Percentiles rank a stretch among this genome's conserved stretches.
Conservation (phyloP, 2,113 vertebrate genomes). For the Pungitius pungitius region DNA sequence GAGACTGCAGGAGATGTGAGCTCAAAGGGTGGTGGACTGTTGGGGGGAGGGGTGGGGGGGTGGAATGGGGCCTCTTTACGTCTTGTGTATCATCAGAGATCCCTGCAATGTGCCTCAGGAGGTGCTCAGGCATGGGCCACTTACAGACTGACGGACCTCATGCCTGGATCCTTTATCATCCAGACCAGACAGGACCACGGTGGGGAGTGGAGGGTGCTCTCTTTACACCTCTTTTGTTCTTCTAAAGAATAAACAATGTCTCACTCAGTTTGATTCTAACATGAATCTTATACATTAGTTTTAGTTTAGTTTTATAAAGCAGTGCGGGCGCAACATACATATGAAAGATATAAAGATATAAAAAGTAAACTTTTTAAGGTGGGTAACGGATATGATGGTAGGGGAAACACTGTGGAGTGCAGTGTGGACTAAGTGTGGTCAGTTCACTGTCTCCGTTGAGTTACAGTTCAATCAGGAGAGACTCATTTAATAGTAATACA, state of each 20-base stretch:
- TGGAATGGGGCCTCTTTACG: slow-evolving; percentile 21
- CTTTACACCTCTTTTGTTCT: slow-evolving; percentile 14
- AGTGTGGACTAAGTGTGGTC: too few species aligned
- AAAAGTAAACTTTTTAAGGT: too few species aligned
- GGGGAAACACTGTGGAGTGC: too few species aligned
- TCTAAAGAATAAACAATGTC: slow-evolving; percentile 8
- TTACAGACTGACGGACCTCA: slow-evolving; percentile 64
- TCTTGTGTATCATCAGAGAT: slow-evolving; percentile 52
- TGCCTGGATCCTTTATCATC: slow-evolving; percentile 65
- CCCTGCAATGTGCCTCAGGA: slow-evolving; percentile 51
- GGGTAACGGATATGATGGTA: too few species aligned
- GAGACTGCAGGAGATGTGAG: slow-evolving; percentile 12
- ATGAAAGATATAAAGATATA: too few species aligned
- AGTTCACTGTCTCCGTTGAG: too few species aligned
- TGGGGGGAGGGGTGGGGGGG: slow-evolving; percentile 3
- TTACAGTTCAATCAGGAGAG: too few species aligned
- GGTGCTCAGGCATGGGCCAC: slow-evolving; percentile 49
- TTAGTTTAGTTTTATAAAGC: too few species aligned
- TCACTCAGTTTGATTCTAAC: background rate
- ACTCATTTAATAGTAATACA: too few species aligned
- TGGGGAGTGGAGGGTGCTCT: background rate
- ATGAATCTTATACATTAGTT: background rate
- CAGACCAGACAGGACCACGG: slow-evolving; percentile 32
- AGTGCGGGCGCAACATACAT: too few species aligned
- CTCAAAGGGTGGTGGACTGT: slow-evolving; percentile 18